phyloP scores from a whole-genome alignment of 1,140 invertebrate species.

The Brachionus calyciflorus region DNA sequence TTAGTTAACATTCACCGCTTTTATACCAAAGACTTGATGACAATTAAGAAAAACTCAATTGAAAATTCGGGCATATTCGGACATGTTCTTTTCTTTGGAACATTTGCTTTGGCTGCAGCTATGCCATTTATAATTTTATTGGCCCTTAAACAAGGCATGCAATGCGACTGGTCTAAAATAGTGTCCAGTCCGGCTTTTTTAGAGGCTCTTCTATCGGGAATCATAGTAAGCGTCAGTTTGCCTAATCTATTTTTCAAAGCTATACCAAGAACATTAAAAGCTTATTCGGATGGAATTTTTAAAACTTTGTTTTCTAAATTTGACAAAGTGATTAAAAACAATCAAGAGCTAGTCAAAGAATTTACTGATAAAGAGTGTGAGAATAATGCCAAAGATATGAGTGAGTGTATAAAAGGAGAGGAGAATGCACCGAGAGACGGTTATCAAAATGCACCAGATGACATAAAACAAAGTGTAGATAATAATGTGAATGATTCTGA shows the following conservation, averaged over 20 bases:
- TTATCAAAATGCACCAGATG: constrained; percentile 3
- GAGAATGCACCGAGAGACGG: too few relatives aligned
- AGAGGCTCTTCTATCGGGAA: constrained; percentile 5
- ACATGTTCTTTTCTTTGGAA: background rate
- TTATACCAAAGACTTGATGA: background rate
- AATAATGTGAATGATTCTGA: background rate
- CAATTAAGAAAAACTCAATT: background rate
- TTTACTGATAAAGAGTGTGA: background rate
- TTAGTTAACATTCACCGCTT: background rate
- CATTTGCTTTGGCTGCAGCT: background rate
- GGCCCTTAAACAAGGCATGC: background rate
- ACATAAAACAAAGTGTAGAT: background rate
- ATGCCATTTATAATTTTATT: background rate
- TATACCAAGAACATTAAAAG: constrained; percentile 8
- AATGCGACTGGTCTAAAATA: background rate
- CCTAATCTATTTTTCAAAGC: constrained; percentile 5
- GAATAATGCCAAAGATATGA: background rate
- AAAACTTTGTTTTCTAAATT: background rate
- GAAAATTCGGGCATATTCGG: background rate
- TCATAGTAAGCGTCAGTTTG: background rate
- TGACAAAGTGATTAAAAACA: background rate
- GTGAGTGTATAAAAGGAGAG: background rate
- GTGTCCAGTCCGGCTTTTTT: background rate
- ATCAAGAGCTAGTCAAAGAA: constrained; percentile 1
- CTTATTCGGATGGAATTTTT: background rate